These are phyloP conservation scores for Crepidodera aurea DNA, from an alignment of 2,888 invertebrate species.

Conservation along the genomic window DNA sequence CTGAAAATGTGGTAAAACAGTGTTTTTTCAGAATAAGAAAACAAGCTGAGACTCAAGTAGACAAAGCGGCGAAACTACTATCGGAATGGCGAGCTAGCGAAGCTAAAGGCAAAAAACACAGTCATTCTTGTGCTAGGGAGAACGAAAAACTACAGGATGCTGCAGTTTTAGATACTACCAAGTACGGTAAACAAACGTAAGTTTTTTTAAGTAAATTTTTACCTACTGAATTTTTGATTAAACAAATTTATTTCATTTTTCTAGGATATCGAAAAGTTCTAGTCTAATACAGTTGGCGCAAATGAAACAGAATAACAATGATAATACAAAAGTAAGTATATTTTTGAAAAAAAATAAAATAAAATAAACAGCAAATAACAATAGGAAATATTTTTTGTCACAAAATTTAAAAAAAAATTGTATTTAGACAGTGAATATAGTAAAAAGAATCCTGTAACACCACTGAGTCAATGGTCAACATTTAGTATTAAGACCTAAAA, in stretches of 20 bases:
- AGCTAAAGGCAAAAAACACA: constrained; percentile 88
- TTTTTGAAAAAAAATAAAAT: not conserved
- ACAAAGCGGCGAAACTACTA: constrained; percentile 82
- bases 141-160: constrained; percentile 92
- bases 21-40: constrained; percentile 67
- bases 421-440: no score
- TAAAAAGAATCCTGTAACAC: no score
- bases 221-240: constrained; percentile 7
- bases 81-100: constrained; percentile 88
- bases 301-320: constrained; percentile 58
- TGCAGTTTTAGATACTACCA: constrained; percentile 67
- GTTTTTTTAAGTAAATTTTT: constrained; percentile 26
- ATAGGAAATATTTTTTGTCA: no score
- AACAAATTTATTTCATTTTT: no score
- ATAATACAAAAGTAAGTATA: constrained; percentile 65
- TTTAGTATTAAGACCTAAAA: no score
- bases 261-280: constrained; percentile 60
- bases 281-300: constrained; percentile 60
- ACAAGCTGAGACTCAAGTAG: constrained; percentile 80
- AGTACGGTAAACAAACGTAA: constrained; percentile 56
- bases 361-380: not conserved
- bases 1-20: not conserved
- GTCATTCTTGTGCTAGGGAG: constrained; percentile 86
- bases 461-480: no score
- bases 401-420: no score